Percentiles rank a stretch among this genome's conserved stretches.
phyloP scores from a whole-genome alignment of 2,888 invertebrate genomes.

The Mimas tiliae region DNA sequence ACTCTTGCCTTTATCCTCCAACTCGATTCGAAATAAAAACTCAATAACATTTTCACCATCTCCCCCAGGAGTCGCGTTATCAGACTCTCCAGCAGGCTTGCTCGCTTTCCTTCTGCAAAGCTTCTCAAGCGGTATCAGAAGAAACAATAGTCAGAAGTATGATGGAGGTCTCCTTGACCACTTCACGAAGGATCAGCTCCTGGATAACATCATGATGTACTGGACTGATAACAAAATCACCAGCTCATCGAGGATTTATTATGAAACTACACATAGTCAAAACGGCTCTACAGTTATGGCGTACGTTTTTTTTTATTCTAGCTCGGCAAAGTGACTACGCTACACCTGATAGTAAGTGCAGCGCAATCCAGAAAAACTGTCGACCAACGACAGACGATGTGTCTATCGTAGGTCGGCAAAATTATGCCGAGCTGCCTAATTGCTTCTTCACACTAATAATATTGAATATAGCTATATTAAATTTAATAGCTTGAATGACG shows the following conservation, averaged over 20 bases:
- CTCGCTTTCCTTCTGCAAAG: slow-evolving; percentile 25
- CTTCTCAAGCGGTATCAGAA: slow-evolving; percentile 13
- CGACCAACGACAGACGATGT: no score
- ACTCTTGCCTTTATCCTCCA: no score
- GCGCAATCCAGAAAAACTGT: no score
- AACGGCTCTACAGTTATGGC: neutral
- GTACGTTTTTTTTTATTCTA: neutral
- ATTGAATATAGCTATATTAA: no score
- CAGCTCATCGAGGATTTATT: slow-evolving; percentile 25
- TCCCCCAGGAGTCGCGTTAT: slow-evolving; percentile 25
- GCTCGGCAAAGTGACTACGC: no score
- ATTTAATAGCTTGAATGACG: no score
- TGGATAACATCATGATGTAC: slow-evolving; percentile 33
- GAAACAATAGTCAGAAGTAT: neutral
- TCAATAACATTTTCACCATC: neutral
- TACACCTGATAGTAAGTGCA: no score
- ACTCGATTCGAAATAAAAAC: no score
- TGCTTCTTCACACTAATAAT: no score
- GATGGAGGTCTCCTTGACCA: slow-evolving; percentile 24
- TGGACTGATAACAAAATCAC: slow-evolving; percentile 28
- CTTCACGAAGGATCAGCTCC: slow-evolving; percentile 20
- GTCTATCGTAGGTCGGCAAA: no score
- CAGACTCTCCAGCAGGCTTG: slow-evolving; percentile 29
- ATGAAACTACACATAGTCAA: slow-evolving; percentile 11
- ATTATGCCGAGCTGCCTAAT: no score